phyloP scores from a whole-genome alignment of 1,140 invertebrate genomes.

The Drosophila paulistorum region DNA sequence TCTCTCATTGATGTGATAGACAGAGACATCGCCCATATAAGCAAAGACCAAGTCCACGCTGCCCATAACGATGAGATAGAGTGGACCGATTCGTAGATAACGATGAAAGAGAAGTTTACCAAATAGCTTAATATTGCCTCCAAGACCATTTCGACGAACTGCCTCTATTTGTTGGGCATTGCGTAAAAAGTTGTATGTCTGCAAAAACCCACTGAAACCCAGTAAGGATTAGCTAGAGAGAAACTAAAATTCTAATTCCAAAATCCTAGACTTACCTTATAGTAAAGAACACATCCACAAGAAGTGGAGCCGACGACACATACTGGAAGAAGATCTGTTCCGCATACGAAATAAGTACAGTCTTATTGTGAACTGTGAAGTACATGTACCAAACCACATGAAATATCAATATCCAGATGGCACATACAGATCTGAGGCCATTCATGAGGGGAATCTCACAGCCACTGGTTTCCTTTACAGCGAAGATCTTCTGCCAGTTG shows the following conservation, averaged over 20 bases:
- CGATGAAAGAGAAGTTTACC: slow-evolving; percentile 76
- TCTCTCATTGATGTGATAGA: slow-evolving; percentile 84
- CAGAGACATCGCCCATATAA: slow-evolving; percentile 83
- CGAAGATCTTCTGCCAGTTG: slow-evolving; percentile 62
- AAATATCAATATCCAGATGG: slow-evolving; percentile 74
- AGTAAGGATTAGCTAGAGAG: not conserved
- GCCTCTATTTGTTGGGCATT: slow-evolving; percentile 64
- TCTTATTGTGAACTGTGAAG: slow-evolving; percentile 79
- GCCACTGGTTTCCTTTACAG: slow-evolving; percentile 34
- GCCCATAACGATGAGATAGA: slow-evolving; percentile 84
- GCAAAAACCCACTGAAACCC: slow-evolving; percentile 70
- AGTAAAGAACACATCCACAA: slow-evolving; percentile 82
- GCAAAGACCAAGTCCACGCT: slow-evolving; percentile 84
- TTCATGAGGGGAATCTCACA: slow-evolving; percentile 77
- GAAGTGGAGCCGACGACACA: slow-evolving; percentile 70
- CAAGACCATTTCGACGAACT: slow-evolving; percentile 62
- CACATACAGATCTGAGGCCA: slow-evolving; percentile 76
- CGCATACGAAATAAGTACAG: slow-evolving; percentile 68
- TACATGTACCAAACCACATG: slow-evolving; percentile 82
- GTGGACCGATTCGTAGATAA: slow-evolving; percentile 83
- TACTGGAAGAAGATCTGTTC: slow-evolving; percentile 72
- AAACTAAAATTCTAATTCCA: not conserved
- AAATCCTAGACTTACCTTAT: slow-evolving; percentile 68
- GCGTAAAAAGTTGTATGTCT: slow-evolving; percentile 79
- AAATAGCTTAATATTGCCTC: slow-evolving; percentile 68